Percentiles rank a stretch among this genome's conserved stretches.
phyloP scores from a whole-genome alignment of 2,113 vertebrate genomes.

The Grallaria varia region DNA sequence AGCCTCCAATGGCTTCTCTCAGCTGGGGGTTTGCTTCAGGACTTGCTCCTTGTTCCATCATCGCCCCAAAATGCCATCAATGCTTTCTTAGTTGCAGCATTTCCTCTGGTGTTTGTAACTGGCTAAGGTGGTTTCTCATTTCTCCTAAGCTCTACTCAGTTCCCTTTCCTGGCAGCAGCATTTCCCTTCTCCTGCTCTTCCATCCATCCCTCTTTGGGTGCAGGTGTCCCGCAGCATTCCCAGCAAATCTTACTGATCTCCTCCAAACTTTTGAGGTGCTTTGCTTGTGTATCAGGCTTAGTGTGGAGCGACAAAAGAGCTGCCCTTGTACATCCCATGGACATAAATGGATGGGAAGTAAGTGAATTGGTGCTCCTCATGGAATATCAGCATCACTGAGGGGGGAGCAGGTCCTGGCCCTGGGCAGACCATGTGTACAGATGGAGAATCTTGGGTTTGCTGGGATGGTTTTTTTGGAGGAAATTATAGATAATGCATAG shows the following conservation, averaged over 20 bases:
- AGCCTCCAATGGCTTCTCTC: background rate
- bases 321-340: accelerated
- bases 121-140: background rate
- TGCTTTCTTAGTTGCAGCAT: accelerated
- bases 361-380: background rate
- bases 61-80: background rate
- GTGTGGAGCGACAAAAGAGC: background rate
- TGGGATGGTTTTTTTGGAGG: too few species aligned
- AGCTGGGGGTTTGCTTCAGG: background rate
- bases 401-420: background rate
- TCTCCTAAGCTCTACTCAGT: background rate
- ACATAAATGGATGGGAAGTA: background rate
- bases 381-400: accelerated
- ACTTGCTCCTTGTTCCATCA: background rate
- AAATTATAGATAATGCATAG: background rate
- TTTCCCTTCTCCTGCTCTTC: background rate
- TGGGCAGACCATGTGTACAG: background rate
- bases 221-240: accelerated
- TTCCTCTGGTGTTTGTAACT: background rate
- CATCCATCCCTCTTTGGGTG: too few species aligned
- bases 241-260: background rate
- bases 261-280: background rate
- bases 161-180: background rate
- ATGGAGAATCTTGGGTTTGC: background rate
- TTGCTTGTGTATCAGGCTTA: background rate